Base-by-base conservation (phyloP, 2,113 vertebrate genomes). In the Ovis canadensis region DNA sequence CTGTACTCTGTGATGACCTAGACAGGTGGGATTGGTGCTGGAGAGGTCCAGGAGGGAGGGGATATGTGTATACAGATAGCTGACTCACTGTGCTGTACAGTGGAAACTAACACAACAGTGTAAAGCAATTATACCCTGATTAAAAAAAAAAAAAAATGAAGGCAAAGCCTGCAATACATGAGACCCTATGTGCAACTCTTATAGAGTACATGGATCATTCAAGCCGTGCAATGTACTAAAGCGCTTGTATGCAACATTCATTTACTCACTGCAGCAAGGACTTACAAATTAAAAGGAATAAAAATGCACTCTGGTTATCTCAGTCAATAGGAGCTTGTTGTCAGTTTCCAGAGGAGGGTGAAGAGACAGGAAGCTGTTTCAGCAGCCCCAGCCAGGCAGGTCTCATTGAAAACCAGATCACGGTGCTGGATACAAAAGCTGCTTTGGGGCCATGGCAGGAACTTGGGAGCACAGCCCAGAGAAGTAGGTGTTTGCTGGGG, bases 391-490 rank as follows among this genome's bases (percentile, higher is more conserved):
- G 96, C 96, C 90, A 91, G 84, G 77, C 91, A 6, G 59, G 92
- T 62, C 91, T 97, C 96, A 97, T 98, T 97, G 96, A 94, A 80
- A 98, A 97, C 48, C 98, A 90, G 33, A 29, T 96, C 97, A 98
- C 89, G 21, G 81, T 23, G 11, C 54, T 43, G 29, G 93, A 71
- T 23, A 96, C 98, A 97, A 97, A 90, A 48, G 86, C 45, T 7
- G 91, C 96, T 96, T 90, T 93, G 94, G 93, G 60, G 31, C 88
- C 29, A 3, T 5, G 52, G 77, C 88, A 87, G 94, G 93, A 97
- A 59, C 93, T 80, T 45, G 29, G 0, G 33, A 77, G 48, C 19
- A 25, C 5, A 60, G 33, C 0, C 0, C 36, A 12, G 91, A 52
- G 43, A 83, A 85, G 43, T 5, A 1, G 21, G 52, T 4, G 3